A percentile compares a stretch with the other conserved stretches of the same genome.
These are phyloP conservation scores for Ginglymostoma cirratum DNA, from an alignment of 2,113 vertebrate genomes.

Conservation along the genomic window DNA sequence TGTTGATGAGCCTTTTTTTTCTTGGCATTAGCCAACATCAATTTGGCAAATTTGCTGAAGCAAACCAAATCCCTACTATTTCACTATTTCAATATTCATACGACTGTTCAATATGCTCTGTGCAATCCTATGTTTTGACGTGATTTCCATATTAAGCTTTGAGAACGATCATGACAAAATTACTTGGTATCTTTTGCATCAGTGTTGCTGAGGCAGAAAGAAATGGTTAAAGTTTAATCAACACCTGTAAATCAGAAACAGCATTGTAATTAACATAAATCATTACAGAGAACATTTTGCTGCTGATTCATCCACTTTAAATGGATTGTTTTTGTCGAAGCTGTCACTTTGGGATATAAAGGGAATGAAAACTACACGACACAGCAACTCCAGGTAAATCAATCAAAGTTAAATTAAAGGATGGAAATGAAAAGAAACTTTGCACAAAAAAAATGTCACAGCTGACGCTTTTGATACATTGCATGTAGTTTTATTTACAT, in stretches of 20 bases:
- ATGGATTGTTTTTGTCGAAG: constrained; percentile 33
- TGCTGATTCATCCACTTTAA: constrained; percentile 33
- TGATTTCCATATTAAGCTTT: background rate
- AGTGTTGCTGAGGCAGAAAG: background rate
- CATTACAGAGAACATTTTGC: constrained; percentile 29
- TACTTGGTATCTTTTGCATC: background rate
- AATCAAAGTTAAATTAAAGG: constrained; percentile 37
- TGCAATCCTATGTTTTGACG: background rate
- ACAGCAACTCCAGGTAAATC: constrained; percentile 32
- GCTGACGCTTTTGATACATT: constrained; percentile 2
- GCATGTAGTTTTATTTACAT: background rate
- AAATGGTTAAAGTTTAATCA: constrained; percentile 36
- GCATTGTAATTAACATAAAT: constrained; percentile 32
- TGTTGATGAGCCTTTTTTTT: background rate
- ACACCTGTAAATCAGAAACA: constrained; percentile 35
- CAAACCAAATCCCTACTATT: background rate
- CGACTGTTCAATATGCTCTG: background rate
- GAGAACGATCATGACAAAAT: background rate
- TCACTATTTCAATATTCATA: background rate
- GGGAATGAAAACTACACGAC: constrained; percentile 34
- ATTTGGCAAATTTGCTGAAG: background rate
- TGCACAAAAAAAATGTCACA: background rate
- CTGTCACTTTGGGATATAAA: constrained; percentile 36
- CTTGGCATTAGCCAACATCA: background rate
- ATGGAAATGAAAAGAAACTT: constrained; percentile 27